Evolutionary conservation across 2,113 vertebrate genomes (phyloP), one percentile per base, ranked within the genome.

Genomic region (Perca schrenkii): DNA sequence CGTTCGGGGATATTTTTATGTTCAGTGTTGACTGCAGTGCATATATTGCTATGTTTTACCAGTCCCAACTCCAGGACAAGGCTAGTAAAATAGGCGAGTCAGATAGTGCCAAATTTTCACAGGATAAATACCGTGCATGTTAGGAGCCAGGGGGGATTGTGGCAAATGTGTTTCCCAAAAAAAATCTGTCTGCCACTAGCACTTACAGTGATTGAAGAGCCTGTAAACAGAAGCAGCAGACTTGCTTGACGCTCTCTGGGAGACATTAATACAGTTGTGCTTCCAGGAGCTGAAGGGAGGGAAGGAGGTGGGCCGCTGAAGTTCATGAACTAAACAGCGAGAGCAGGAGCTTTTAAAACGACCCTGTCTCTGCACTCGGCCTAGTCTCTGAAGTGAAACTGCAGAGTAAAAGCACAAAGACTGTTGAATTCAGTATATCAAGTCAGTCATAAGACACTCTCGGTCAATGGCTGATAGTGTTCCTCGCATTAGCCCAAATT

Each of bases 381-480:
- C 84, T 57, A 46, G 54, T 75, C 65, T 80, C 74, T 80, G 79
- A 89, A 83, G 77, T 68, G 68, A 91, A 92, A 84, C 85, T 74
- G 83, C 86, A 83, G 86, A 91, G 80, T 78, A 92, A 92, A 93
- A 93, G 92, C 93, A 93, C 92, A 95, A 94, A 94, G 93, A 94
- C 91, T 77, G 77, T 63, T 67, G 80, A 89, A 87, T 52, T 74
- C 84, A 88, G 83, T 84, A 90, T 82, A 82, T 93, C 91, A 92
- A 94, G 89, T 86, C 90, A 90, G 93, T 96, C 95, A 96, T 91
- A 91, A 95, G 93, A 95, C 93, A 88, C 92, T 79, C 85, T 65
- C 6, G 47, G 78, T 93, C 90, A 93, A 94, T 92, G 83, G 91
- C 73, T 70, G 89, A 93, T 87, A 92, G 88, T 93, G 91, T 94